These are phyloP conservation scores for Macropus fuliginosus DNA, from an alignment of 2,797 vertebrate species.

Conservation along the genomic window DNA sequence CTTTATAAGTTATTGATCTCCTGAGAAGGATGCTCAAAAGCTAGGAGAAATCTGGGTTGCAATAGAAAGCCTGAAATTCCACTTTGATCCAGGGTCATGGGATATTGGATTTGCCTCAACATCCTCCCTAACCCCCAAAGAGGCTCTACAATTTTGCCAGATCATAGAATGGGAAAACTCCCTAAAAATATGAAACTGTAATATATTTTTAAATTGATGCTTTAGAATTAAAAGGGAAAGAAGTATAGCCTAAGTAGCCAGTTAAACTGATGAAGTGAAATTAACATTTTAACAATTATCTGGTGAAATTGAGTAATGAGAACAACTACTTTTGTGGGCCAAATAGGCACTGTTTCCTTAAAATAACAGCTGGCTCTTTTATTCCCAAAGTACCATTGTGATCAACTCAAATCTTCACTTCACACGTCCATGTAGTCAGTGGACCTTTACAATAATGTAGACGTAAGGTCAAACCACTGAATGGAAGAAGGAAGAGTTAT, in stretches of 20 bases:
- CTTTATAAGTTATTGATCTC: neutral
- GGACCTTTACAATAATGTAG: neutral
- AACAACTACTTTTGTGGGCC: neutral
- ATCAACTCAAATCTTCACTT: slow-evolving; percentile 32
- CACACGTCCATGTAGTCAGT: neutral
- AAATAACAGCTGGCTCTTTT: neutral
- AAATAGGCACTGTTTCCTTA: neutral
- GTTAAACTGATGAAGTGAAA: slow-evolving; percentile 15
- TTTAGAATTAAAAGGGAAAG: slow-evolving; percentile 1
- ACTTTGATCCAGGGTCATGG: neutral
- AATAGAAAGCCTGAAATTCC: neutral
- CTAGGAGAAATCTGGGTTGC: neutral
- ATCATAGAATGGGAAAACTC: neutral
- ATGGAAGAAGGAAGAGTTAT: neutral
- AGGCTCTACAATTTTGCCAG: neutral
- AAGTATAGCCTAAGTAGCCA: neutral
- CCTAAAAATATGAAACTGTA: neutral
- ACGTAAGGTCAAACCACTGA: neutral
- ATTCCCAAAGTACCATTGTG: slow-evolving; percentile 1
- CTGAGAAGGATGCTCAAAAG: neutral
- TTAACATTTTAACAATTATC: slow-evolving; percentile 1
- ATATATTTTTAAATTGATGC: slow-evolving; percentile 22
- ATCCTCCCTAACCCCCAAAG: neutral
- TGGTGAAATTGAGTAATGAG: neutral
- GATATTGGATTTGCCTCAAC: neutral